Evolutionary conservation across 2,888 invertebrate species (phyloP).

Genomic region (Pecten maximus): DNA sequence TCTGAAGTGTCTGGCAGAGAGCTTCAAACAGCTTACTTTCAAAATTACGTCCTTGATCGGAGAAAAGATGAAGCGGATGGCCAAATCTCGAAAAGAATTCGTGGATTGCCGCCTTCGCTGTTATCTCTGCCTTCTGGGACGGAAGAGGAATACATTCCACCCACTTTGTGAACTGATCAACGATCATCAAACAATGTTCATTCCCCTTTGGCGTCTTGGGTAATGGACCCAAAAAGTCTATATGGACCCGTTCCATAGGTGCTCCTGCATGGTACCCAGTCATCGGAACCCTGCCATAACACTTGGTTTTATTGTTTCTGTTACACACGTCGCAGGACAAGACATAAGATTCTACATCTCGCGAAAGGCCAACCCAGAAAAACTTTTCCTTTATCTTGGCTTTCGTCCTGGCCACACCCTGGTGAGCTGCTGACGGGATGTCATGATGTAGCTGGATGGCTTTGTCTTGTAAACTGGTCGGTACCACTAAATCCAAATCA

Average conservation of each 20-base stretch:
- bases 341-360: constrained; percentile 40
- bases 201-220: not conserved
- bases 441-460: constrained; percentile 46
- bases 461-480: constrained; percentile 31
- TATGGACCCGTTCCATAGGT: not conserved
- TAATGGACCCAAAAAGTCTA: not conserved
- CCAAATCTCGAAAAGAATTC: constrained; percentile 39
- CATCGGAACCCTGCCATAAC: constrained; percentile 41
- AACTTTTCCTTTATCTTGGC: constrained; percentile 46
- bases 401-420: constrained; percentile 49
- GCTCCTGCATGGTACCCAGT: not conserved
- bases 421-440: constrained; percentile 46
- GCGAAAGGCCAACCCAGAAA: constrained; percentile 40
- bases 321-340: constrained; percentile 42
- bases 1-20: not conserved
- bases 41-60: constrained; percentile 45
- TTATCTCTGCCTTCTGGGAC: constrained; percentile 39
- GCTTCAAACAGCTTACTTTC: constrained; percentile 41
- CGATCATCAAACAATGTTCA: constrained; percentile 23
- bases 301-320: constrained; percentile 43
- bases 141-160: constrained; percentile 35
- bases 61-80: constrained; percentile 22
- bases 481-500: constrained; percentile 22
- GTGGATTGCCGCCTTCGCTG: constrained; percentile 24
- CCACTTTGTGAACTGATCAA: too few species aligned